A percentile compares a stretch with the other conserved stretches of the same genome.
These are phyloP conservation scores for Clarias macrocephalus DNA, from an alignment of 2,113 vertebrate genomes.

Conservation along the genomic window DNA sequence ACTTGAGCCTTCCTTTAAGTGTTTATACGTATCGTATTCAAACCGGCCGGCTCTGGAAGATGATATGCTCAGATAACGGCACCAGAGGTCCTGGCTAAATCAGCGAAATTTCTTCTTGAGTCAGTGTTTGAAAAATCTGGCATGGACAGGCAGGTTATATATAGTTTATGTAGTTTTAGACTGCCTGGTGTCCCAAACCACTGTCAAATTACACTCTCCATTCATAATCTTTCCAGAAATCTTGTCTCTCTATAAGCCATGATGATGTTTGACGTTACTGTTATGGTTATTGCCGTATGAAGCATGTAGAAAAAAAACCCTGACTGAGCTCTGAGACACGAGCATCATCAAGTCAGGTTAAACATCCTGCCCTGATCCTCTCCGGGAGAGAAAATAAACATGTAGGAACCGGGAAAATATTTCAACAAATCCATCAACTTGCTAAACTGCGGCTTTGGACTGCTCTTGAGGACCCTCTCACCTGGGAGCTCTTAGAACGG, in stretches of 20 bases:
- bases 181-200: neutral
- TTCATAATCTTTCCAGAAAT: neutral
- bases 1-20: constrained; percentile 23
- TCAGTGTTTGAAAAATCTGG: neutral
- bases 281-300: neutral
- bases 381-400: constrained; percentile 26
- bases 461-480: constrained; percentile 12
- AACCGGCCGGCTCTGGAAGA: constrained; percentile 12
- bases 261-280: constrained; percentile 17
- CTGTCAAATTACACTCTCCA: neutral
- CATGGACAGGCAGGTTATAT: neutral
- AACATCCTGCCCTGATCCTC: neutral
- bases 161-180: neutral
- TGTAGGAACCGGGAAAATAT: constrained; percentile 12
- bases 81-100: neutral
- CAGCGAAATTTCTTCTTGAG: neutral
- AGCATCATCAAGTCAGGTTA: constrained; percentile 9
- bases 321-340: neutral
- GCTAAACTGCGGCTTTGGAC: constrained; percentile 1
- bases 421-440: constrained; percentile 26
- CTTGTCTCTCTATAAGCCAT: neutral
- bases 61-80: neutral
- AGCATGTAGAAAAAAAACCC: neutral
- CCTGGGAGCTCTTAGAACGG: neutral
- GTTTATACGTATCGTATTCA: constrained; percentile 16